phyloP scores from a whole-genome alignment of 2,113 vertebrate genomes.

The Peromyscus leucopus region DNA sequence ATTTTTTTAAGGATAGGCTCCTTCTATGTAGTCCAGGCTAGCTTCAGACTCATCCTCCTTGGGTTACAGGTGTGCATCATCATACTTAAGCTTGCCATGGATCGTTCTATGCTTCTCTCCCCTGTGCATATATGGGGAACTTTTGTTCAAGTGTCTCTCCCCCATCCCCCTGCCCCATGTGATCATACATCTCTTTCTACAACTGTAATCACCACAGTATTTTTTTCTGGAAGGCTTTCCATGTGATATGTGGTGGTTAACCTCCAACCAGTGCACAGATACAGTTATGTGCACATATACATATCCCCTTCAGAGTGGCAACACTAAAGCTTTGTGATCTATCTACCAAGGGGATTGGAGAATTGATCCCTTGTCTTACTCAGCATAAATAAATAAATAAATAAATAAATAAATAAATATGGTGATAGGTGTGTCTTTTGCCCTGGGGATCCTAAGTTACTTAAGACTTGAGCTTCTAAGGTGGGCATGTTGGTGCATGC shows the following conservation, averaged over 20 bases:
- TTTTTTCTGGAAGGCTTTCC: slow-evolving; percentile 11
- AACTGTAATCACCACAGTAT: slow-evolving; percentile 10
- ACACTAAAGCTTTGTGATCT: not conserved
- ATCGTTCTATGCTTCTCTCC: not conserved
- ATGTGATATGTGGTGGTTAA: not conserved
- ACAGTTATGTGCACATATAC: no score
- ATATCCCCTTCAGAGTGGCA: not conserved
- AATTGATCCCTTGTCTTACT: slow-evolving; percentile 18
- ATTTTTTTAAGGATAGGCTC: not conserved
- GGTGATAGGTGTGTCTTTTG: not conserved
- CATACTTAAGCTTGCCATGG: not conserved
- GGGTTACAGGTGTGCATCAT: not conserved
- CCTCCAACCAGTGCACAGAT: not conserved
- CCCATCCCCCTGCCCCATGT: not conserved
- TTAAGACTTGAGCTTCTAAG: not conserved
- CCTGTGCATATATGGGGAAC: not conserved
- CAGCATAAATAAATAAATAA: not conserved
- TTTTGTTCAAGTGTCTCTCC: not conserved
- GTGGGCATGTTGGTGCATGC: no score
- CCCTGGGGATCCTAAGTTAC: not conserved
- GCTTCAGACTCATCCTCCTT: not conserved
- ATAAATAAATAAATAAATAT: not conserved
- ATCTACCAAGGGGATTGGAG: not conserved
- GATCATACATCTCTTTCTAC: not conserved
- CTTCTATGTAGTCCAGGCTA: not conserved